These are phyloP conservation scores for Channa striata DNA, from an alignment of 2,797 vertebrate species.

Conservation along the genomic window DNA sequence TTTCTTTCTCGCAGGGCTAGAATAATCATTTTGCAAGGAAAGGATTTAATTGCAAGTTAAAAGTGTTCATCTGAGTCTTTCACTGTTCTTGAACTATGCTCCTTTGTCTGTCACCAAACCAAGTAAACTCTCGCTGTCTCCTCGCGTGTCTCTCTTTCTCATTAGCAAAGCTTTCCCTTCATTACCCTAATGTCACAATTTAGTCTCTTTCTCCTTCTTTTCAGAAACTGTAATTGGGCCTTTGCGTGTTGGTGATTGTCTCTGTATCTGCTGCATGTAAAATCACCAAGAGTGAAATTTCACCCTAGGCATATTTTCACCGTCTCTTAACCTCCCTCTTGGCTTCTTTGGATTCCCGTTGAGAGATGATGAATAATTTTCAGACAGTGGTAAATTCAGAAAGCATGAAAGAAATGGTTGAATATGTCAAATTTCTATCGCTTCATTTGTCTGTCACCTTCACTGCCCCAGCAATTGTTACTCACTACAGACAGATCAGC, in stretches of 20 bases:
- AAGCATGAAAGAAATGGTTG: slow-evolving; percentile 51
- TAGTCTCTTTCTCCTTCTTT: slow-evolving; percentile 65
- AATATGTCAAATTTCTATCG: slow-evolving; percentile 35
- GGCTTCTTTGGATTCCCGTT: slow-evolving; percentile 42
- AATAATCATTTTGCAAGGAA: slow-evolving; percentile 67
- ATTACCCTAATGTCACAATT: slow-evolving; percentile 79
- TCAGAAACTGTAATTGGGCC: slow-evolving; percentile 73
- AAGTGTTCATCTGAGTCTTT: slow-evolving; percentile 69
- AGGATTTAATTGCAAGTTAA: slow-evolving; percentile 79
- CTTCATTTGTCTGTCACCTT: slow-evolving; percentile 8
- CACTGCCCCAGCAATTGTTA: slow-evolving; percentile 40
- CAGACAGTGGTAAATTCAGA: slow-evolving; percentile 41
- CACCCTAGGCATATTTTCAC: slow-evolving; percentile 56
- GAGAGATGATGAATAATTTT: slow-evolving; percentile 50
- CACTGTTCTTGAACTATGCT: slow-evolving; percentile 75
- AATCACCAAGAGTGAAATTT: slow-evolving; percentile 60
- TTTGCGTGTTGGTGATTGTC: slow-evolving; percentile 66
- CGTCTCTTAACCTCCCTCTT: slow-evolving; percentile 49
- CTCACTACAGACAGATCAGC: slow-evolving; percentile 22
- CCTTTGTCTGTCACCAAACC: slow-evolving; percentile 67
- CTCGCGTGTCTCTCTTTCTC: slow-evolving; percentile 64
- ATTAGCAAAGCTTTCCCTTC: slow-evolving; percentile 77
- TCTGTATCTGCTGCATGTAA: slow-evolving; percentile 54
- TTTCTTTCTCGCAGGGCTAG: slow-evolving; percentile 54
- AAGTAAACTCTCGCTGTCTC: slow-evolving; percentile 51